These are phyloP conservation scores for Saccostrea glomerata DNA, from an alignment of 1,140 invertebrate genomes.

Conservation along the genomic window DNA sequence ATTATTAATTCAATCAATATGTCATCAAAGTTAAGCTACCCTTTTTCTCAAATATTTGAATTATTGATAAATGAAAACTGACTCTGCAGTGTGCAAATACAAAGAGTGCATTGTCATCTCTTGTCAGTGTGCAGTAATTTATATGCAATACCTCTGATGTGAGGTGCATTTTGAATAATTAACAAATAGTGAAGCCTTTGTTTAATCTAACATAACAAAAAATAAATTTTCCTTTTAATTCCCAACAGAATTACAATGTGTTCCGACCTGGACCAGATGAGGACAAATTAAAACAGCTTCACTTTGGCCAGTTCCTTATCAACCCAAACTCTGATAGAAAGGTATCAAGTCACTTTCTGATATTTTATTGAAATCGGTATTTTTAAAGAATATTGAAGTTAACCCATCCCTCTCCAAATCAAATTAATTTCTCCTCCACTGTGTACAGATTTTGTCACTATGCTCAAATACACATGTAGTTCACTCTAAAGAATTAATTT, in stretches of 20 bases:
- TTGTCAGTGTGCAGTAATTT: neutral
- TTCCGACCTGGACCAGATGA: neutral
- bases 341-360: neutral
- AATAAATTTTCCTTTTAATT: neutral
- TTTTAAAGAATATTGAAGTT: too few relatives aligned
- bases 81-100: neutral
- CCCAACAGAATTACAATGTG: neutral
- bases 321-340: conserved; percentile 10
- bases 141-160: neutral
- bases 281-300: conserved; percentile 8
- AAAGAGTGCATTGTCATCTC: neutral
- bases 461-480: too few relatives aligned
- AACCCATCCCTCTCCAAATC: neutral
- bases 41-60: conserved; percentile 7
- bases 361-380: neutral
- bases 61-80: conserved; percentile 2
- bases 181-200: neutral
- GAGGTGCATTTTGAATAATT: neutral
- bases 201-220: neutral
- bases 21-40: neutral
- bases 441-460: too few relatives aligned
- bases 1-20: neutral
- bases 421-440: too few relatives aligned
- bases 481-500: too few relatives aligned
- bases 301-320: conserved; percentile 24